These are phyloP conservation scores for Oeneis ivallda DNA, from an alignment of 2,888 invertebrate species.

Conservation along the genomic window DNA sequence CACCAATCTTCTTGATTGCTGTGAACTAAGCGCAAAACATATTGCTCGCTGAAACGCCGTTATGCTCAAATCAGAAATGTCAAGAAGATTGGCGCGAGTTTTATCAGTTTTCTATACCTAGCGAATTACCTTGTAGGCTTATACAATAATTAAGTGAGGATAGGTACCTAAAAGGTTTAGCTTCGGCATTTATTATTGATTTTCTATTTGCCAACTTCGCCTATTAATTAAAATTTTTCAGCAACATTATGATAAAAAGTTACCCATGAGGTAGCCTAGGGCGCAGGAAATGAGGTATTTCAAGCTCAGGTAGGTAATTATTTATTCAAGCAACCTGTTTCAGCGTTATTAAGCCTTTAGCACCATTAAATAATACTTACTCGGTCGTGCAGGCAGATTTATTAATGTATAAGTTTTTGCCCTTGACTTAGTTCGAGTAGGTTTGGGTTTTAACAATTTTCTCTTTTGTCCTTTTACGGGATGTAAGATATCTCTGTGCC, in stretches of 20 bases:
- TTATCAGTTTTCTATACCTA: too few species aligned
- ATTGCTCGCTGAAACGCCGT: too few species aligned
- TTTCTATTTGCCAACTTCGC: constrained; percentile 61
- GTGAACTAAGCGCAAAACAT: too few species aligned
- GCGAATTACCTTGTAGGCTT: too few species aligned
- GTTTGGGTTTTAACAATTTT: too few species aligned
- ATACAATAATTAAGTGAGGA: not conserved
- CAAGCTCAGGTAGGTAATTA: constrained; percentile 34
- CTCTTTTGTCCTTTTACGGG: too few species aligned
- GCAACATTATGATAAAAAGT: constrained; percentile 53
- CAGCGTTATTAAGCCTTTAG: constrained; percentile 24
- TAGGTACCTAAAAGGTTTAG: not conserved
- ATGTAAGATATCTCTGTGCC: not conserved
- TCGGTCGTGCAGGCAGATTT: not conserved
- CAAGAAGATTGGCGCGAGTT: too few species aligned
- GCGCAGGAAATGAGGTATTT: constrained; percentile 36
- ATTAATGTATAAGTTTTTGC: not conserved
- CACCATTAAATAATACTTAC: not conserved
- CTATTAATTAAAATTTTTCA: constrained; percentile 62
- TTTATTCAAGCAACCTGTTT: constrained; percentile 36
- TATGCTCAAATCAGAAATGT: too few species aligned
- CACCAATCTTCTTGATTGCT: too few species aligned
- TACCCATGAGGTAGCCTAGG: constrained; percentile 43
- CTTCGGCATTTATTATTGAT: constrained; percentile 44
- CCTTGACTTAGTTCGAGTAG: too few species aligned